phyloP scores from a whole-genome alignment of 2,888 invertebrate genomes.

The Cryptocephalus moraei region DNA sequence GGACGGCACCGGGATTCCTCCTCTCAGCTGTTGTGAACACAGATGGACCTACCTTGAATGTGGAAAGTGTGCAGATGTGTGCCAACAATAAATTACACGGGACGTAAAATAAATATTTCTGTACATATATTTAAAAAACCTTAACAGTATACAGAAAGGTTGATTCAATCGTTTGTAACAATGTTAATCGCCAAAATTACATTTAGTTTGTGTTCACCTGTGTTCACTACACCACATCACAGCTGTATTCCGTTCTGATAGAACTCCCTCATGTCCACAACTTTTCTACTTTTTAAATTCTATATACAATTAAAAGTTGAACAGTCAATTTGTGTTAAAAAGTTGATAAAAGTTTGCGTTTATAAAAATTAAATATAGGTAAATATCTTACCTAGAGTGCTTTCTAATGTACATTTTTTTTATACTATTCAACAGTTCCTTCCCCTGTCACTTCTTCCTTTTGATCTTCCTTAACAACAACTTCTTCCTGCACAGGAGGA shows the following conservation, averaged over 20 bases:
- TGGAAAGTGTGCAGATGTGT: slow-evolving; percentile 13
- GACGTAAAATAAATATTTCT: too few species aligned
- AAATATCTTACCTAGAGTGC: background rate
- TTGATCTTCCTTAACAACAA: background rate
- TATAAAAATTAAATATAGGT: background rate
- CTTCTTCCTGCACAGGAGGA: background rate
- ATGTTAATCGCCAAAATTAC: too few species aligned
- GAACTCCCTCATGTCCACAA: background rate
- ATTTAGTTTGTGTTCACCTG: slow-evolving; percentile 26
- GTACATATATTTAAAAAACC: too few species aligned
- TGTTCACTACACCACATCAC: slow-evolving; percentile 37
- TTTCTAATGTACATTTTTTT: background rate
- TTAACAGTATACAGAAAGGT: too few species aligned
- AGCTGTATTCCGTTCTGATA: slow-evolving; percentile 22
- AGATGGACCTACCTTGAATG: slow-evolving; percentile 39
- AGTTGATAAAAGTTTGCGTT: background rate
- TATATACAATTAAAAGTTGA: slow-evolving; percentile 12
- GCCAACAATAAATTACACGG: too few species aligned
- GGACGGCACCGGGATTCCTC: slow-evolving; percentile 61
- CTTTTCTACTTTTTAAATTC: slow-evolving; percentile 10
- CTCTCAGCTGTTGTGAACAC: slow-evolving; percentile 42
- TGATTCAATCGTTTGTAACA: too few species aligned
- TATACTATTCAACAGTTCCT: background rate
- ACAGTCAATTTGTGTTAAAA: slow-evolving; percentile 3
- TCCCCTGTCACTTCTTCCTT: background rate